Evolutionary conservation across 2,888 invertebrate genomes (phyloP).

Genomic region (Thymelicus acteon): DNA sequence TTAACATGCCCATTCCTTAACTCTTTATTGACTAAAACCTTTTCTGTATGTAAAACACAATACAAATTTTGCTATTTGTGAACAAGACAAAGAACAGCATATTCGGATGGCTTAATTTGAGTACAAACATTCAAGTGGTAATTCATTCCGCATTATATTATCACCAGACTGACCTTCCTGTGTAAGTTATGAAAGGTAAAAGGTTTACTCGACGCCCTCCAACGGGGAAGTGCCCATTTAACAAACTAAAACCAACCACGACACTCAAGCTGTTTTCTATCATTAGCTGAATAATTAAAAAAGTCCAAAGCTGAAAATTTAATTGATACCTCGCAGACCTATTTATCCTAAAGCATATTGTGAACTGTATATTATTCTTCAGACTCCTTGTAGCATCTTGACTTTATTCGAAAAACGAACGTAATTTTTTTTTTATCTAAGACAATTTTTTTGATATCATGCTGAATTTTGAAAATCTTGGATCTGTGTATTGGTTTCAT

Average conservation of each 20-base stretch:
- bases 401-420: too few species aligned
- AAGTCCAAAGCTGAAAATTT: slow-evolving; percentile 9
- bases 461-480: too few species aligned
- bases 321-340: too few species aligned
- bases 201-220: slow-evolving; percentile 81
- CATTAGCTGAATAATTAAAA: not conserved
- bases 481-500: too few species aligned
- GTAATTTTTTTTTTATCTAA: too few species aligned
- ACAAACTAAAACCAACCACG: slow-evolving; percentile 74
- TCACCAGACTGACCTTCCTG: slow-evolving; percentile 77
- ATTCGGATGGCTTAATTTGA: not conserved
- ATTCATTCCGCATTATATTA: slow-evolving; percentile 36
- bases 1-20: slow-evolving; percentile 26
- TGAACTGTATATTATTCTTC: too few species aligned
- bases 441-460: too few species aligned
- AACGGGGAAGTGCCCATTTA: slow-evolving; percentile 81
- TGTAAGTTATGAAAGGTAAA: slow-evolving; percentile 73
- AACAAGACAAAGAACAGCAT: not conserved
- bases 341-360: too few species aligned
- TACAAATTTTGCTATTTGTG: not conserved
- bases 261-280: slow-evolving; percentile 16
- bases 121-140: not conserved
- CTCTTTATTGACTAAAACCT: not conserved
- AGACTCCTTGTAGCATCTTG: too few species aligned
- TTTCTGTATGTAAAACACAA: not conserved